A percentile compares a stretch with the other conserved stretches of the same genome.
Conservation (phyloP, 1,140 invertebrate genomes). For the Calycopis cecrops region DNA sequence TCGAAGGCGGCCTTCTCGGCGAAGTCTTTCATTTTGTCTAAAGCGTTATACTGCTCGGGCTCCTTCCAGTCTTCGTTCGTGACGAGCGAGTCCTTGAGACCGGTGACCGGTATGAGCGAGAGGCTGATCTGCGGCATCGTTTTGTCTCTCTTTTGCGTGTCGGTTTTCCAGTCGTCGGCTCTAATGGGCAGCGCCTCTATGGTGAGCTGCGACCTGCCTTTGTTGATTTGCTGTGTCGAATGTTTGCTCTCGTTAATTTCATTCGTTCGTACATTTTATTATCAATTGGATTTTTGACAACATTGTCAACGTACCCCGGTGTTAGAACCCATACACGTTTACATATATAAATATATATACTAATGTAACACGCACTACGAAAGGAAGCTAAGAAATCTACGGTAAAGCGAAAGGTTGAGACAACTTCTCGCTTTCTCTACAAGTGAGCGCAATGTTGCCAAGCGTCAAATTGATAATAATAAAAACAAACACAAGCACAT, state of each 20-base stretch:
- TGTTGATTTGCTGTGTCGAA: conserved; percentile 71
- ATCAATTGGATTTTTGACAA: conserved; percentile 71
- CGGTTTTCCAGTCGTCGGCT: conserved; percentile 61
- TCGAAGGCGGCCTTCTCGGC: conserved; percentile 70
- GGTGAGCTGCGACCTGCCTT: conserved; percentile 63
- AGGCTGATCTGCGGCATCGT: conserved; percentile 67
- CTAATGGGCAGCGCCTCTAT: conserved; percentile 57
- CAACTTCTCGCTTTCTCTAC: conserved; percentile 27
- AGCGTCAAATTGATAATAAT: conserved; percentile 75
- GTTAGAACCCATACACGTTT: conserved; percentile 21
- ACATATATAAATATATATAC: conserved; percentile 47
- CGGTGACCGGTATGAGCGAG: conserved; percentile 61
- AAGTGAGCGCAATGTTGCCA: conserved; percentile 74
- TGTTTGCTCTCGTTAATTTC: conserved; percentile 47
- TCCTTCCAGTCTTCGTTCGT: conserved; percentile 52
- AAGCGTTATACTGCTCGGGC: conserved; percentile 64
- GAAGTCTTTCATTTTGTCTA: conserved; percentile 74
- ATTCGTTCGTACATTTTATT: conserved; percentile 46
- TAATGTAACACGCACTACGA: conserved; percentile 53
- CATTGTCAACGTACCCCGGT: conserved; percentile 50
- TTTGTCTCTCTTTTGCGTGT: conserved; percentile 46
- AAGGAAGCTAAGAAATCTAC: conserved; percentile 56
- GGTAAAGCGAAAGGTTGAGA: conserved; percentile 52
- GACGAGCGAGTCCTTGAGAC: conserved; percentile 49
- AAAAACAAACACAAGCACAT: conserved; percentile 68